phyloP scores from a whole-genome alignment of 64 coral and sea anemone species.

The Pocillopora verrucosa region DNA sequence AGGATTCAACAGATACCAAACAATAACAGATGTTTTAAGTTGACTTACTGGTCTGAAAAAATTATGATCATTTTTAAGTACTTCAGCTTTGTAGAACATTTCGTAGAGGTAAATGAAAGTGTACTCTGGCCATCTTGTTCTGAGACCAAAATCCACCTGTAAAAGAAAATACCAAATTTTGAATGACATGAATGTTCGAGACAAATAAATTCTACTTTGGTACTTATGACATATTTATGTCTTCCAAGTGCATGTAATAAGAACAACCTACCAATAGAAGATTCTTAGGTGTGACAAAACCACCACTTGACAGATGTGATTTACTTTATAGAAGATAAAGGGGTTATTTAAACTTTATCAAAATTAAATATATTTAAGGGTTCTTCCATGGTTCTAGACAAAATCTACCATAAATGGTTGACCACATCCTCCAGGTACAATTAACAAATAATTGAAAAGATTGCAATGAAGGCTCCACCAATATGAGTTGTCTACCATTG shows the following conservation, averaged over 20 bases:
- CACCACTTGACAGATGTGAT: background rate
- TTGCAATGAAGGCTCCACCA: too few relatives aligned
- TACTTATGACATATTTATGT: background rate
- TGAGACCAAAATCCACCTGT: conserved; percentile 91
- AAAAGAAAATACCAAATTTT: conserved; percentile 28
- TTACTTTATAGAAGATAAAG: background rate
- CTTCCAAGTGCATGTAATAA: background rate
- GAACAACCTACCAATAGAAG: too few relatives aligned
- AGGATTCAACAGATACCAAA: conserved; percentile 97
- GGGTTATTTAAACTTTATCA: background rate
- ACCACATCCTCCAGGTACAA: background rate
- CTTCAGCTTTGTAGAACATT: conserved; percentile 99
- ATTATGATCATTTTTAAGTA: conserved; percentile 97
- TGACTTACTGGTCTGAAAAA: conserved; percentile 99
- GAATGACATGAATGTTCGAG: background rate
- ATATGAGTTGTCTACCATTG: background rate
- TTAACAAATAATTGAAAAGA: background rate
- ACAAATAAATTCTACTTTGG: background rate
- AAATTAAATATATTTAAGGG: background rate
- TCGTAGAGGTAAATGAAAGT: conserved; percentile 97
- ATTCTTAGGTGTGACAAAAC: background rate
- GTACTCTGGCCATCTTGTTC: conserved; percentile 91
- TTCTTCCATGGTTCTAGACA: background rate
- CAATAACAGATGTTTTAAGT: conserved; percentile 97
- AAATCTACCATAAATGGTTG: background rate